These are phyloP conservation scores for Stratiomys singularior DNA, from an alignment of 2,888 invertebrate species.

Conservation along the genomic window DNA sequence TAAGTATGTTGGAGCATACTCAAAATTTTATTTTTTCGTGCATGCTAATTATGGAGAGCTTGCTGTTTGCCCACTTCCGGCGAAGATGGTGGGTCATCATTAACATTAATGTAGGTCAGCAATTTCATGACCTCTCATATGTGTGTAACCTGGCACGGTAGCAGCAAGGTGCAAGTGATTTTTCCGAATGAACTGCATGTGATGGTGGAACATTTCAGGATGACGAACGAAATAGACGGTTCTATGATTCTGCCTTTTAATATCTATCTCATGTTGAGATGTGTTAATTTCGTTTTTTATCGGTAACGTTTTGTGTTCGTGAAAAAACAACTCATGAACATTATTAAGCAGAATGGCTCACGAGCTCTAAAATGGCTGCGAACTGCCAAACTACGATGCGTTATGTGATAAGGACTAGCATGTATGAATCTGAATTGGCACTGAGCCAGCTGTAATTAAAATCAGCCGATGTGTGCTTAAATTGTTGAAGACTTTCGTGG, in stretches of 20 bases:
- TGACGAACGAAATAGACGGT: not conserved
- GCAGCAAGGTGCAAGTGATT: not conserved
- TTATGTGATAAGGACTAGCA: not conserved
- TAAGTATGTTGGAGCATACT: not conserved
- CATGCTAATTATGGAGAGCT: conserved; percentile 3
- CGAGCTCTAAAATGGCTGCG: not conserved
- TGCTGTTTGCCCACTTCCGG: conserved; percentile 18
- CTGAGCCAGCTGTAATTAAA: not conserved
- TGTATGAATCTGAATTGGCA: not conserved
- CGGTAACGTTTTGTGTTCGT: not conserved
- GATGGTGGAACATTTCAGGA: not conserved
- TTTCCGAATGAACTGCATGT: not conserved
- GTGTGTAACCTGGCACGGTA: not conserved
- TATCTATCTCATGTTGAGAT: not conserved
- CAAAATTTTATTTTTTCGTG: not conserved
- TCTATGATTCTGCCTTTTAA: too few relatives aligned
- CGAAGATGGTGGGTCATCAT: not conserved
- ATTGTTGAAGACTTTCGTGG: too few relatives aligned
- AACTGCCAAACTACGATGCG: not conserved
- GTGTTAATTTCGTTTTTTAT: not conserved
- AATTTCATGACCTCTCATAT: not conserved
- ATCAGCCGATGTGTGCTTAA: not conserved
- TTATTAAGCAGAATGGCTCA: not conserved
- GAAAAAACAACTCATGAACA: not conserved
- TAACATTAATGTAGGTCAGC: conserved; percentile 22